Evolutionary conservation across 2,888 invertebrate genomes (phyloP).

Genomic region (Tryphoninae sp.): DNA sequence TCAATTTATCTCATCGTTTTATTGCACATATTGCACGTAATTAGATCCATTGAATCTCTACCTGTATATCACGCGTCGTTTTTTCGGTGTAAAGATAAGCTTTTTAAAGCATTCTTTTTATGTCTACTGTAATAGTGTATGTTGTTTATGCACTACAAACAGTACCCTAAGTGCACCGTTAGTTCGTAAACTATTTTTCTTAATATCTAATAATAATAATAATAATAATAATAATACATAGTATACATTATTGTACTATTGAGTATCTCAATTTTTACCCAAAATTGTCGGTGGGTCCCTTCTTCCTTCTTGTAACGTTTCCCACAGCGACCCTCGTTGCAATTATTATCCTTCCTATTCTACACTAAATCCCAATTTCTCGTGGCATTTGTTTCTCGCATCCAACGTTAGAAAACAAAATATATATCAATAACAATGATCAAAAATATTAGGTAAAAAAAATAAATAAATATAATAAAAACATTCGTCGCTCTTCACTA

Average conservation of each 20-base stretch:
- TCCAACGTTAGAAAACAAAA: background rate
- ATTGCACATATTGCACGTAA: constrained; percentile 42
- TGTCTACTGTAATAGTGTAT: constrained; percentile 41
- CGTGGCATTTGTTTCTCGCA: background rate
- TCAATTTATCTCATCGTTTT: constrained; percentile 44
- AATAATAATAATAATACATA: constrained; percentile 50
- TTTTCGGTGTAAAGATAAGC: constrained; percentile 40
- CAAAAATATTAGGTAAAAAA: background rate
- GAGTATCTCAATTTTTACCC: constrained; percentile 43
- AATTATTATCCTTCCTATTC: background rate
- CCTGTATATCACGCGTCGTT: background rate
- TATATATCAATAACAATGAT: constrained; percentile 1
- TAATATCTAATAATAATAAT: constrained; percentile 46
- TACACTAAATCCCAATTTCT: constrained; percentile 11
- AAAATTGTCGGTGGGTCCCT: constrained; percentile 32
- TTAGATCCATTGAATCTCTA: constrained; percentile 18
- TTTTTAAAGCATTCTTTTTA: constrained; percentile 4
- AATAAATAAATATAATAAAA: background rate
- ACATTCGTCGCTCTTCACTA: background rate
- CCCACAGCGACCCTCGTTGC: background rate
- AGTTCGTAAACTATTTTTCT: constrained; percentile 27
- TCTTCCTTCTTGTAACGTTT: constrained; percentile 4
- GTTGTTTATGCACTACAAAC: constrained; percentile 36
- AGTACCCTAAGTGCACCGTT: constrained; percentile 39
- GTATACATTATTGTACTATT: constrained; percentile 61